phyloP scores from a whole-genome alignment of 92 coral and sea anemone genomes.

The Porites cylindrica region DNA sequence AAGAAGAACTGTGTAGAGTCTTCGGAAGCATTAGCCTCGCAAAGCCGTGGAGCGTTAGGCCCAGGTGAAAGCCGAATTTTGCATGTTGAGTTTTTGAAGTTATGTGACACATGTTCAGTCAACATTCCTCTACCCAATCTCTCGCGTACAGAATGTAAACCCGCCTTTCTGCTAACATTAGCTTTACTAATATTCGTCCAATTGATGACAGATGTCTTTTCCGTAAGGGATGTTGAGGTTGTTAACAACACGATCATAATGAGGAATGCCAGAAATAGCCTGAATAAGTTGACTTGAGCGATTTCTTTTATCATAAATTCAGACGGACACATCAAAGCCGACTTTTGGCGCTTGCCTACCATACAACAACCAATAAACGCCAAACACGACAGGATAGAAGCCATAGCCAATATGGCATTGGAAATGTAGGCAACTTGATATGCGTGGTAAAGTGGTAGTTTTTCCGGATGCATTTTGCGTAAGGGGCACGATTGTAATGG shows the following conservation, averaged over 20 bases:
- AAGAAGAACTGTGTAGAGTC: constrained; percentile 71
- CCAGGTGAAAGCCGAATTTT: constrained; percentile 12
- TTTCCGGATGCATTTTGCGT: constrained; percentile 40
- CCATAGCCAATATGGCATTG: constrained; percentile 60
- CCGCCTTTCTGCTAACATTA: too few relatives aligned
- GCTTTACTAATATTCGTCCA: too few relatives aligned
- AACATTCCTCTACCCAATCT: too few relatives aligned
- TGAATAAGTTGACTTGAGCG: constrained; percentile 26
- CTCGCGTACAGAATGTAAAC: too few relatives aligned
- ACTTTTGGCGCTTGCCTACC: constrained; percentile 17
- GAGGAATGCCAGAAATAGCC: constrained; percentile 44
- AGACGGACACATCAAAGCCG: constrained; percentile 47
- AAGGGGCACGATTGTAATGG: not conserved
- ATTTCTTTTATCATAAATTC: constrained; percentile 54
- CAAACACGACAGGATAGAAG: constrained; percentile 29
- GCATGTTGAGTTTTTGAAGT: not conserved
- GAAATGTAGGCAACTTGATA: not conserved
- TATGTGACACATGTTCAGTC: not conserved
- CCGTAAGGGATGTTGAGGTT: constrained; percentile 32
- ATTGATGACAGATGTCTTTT: too few relatives aligned
- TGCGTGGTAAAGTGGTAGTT: not conserved
- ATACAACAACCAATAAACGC: not conserved
- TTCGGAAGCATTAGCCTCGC: constrained; percentile 51
- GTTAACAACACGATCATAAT: constrained; percentile 16
- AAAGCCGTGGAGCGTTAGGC: constrained; percentile 41